Evolutionary conservation across 2,888 invertebrate species (phyloP), one percentile per base, ranked within the genome.

Genomic region (Scaptomyza cyrtandrae): DNA sequence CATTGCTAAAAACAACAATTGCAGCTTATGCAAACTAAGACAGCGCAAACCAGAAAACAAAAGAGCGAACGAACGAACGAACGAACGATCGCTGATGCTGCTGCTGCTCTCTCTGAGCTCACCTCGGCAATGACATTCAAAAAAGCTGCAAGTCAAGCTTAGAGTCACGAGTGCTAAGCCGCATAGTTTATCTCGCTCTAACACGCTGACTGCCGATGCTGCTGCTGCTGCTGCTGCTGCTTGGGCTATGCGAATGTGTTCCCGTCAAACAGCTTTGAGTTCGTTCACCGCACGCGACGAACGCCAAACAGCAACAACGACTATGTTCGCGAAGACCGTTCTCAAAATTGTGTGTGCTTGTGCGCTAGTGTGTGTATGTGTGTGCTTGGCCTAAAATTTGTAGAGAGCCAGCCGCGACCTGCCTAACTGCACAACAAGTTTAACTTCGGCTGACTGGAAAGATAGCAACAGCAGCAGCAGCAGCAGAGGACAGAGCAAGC

Each of bases 201-300:
- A 41, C 55, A 6, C 19, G 2, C 1, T 19, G 19, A 19, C 19
- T 4, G 19, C 4, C 29, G 27, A 43, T 52, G 50, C 33, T 11
- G 24, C 27, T 43, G 35, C 43, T 11, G 24, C 27, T 43, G 35
- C 43, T 48, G 33, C 33, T 35, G 5, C 19, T 24, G 24, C 24
- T 24, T 4, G 24, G 48, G 35, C 55, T 37, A 64, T 49, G 65
- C 68, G 75, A 71, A 57, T 64, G 65, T 82, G 85, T 91, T 91
- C 91, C 91, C 90, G 90, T 90, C 88, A 90, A 88, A 89, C 91
- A 80, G 90, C 91, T 91, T 91, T 82, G 83, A 91, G 91, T 91
- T 91, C 91, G 90, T 91, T 91, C 88, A 91, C 91, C 91, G 90
- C 80, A 72, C 73, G 68, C 69, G 61, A 75, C 50, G 73, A 56